A percentile compares a stretch with the other conserved stretches of the same genome.
Evolutionary conservation across 2,797 vertebrate species (phyloP).

Genomic region (Amazona ochrocephala): DNA sequence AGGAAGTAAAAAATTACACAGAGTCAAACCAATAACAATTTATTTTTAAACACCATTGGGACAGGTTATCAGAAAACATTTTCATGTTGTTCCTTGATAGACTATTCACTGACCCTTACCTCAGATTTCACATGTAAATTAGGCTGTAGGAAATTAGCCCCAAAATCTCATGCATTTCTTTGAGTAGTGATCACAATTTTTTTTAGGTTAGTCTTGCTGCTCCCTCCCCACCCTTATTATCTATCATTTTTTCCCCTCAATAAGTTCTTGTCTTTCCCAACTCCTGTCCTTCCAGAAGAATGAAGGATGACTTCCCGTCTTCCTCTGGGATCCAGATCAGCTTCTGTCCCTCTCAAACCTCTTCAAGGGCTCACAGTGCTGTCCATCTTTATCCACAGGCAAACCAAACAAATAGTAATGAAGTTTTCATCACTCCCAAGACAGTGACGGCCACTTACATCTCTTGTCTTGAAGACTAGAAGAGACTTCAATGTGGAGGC

Average conservation of each 20-base stretch:
- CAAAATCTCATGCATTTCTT: neutral
- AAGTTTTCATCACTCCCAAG: constrained; percentile 48
- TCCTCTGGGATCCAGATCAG: neutral
- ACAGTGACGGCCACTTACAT: constrained; percentile 10
- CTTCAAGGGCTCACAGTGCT: neutral
- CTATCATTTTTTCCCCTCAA: neutral
- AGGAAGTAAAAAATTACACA: neutral
- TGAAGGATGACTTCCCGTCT: neutral
- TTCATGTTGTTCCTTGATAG: neutral
- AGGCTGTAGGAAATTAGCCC: neutral
- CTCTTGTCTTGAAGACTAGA: neutral
- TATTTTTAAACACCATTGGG: neutral
- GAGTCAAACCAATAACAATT: neutral
- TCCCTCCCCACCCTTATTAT: neutral
- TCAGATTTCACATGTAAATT: neutral
- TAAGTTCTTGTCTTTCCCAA: neutral
- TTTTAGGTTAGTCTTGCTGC: neutral
- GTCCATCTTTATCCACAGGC: neutral
- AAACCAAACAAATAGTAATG: constrained; percentile 9
- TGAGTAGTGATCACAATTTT: neutral
- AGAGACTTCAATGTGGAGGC: constrained; percentile 19
- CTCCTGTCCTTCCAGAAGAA: neutral
- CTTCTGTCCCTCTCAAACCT: neutral
- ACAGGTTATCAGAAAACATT: neutral
- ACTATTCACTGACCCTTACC: neutral